Evolutionary conservation across 2,113 vertebrate species (phyloP).

Genomic region (Dasypus novemcinctus): DNA sequence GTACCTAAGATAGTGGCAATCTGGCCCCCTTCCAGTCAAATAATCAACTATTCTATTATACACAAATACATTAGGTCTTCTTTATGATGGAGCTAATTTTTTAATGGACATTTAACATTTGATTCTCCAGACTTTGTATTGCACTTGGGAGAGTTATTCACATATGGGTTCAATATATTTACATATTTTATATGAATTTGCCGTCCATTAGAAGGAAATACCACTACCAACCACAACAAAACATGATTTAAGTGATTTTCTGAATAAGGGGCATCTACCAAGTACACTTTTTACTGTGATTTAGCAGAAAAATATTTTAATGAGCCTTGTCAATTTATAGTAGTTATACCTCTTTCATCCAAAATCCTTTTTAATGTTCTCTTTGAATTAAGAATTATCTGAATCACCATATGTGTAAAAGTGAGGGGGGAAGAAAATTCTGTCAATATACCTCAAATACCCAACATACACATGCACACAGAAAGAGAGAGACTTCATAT

Average conservation of each 20-base stretch:
- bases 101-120: neutral
- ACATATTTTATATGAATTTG: neutral
- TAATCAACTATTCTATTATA: neutral
- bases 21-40: neutral
- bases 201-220: neutral
- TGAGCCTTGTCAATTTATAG: neutral
- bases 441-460: neutral
- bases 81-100: neutral
- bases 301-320: slow-evolving; percentile 1
- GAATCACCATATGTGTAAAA: neutral
- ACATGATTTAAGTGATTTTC: neutral
- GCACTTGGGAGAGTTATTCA: neutral
- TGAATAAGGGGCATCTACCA: neutral
- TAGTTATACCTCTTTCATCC: neutral
- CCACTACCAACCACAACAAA: neutral
- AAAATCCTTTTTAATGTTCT: neutral
- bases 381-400: slow-evolving; percentile 1
- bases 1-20: neutral
- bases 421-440: neutral
- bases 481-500: too few species aligned
- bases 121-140: neutral
- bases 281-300: neutral
- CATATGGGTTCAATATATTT: neutral
- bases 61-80: neutral
- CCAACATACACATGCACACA: neutral